Evolutionary conservation across 2,888 invertebrate genomes (phyloP).

Genomic region (Trisateles emortualis): DNA sequence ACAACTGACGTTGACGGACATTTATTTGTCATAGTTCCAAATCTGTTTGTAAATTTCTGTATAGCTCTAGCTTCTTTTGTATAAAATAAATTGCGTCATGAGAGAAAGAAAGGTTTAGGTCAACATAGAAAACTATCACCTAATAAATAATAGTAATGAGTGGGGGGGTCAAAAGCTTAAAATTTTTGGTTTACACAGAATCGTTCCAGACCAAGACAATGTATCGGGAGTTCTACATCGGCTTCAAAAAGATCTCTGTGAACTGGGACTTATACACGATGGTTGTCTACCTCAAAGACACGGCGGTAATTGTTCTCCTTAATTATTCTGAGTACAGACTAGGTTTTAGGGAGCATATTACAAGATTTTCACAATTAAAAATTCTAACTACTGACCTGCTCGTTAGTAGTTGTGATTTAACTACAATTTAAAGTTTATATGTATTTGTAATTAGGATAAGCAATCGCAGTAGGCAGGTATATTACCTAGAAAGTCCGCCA

Average conservation of each 20-base stretch:
- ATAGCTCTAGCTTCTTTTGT: background rate
- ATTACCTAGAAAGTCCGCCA: too few relatives aligned
- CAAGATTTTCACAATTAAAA: too few relatives aligned
- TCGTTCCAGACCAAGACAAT: constrained; percentile 54
- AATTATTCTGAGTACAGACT: background rate
- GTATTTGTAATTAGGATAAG: too few relatives aligned
- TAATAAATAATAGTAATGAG: constrained; percentile 4
- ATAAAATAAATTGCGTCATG: background rate
- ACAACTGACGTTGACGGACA: constrained; percentile 5
- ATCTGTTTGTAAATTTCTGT: constrained; percentile 28
- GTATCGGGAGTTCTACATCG: constrained; percentile 64
- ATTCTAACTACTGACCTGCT: too few relatives aligned
- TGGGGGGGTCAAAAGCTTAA: constrained; percentile 34
- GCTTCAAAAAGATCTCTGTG: constrained; percentile 54
- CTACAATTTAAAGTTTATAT: too few relatives aligned
- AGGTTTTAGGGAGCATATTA: too few relatives aligned
- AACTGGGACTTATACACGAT: constrained; percentile 53
- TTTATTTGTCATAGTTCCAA: constrained; percentile 29
- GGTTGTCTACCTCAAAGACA: constrained; percentile 55
- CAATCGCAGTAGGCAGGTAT: too few relatives aligned
- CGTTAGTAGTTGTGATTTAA: too few relatives aligned
- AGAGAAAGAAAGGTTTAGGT: background rate
- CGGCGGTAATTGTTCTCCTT: constrained; percentile 57
- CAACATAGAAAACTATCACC: background rate
- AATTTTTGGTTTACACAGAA: constrained; percentile 57